phyloP scores from a whole-genome alignment of 2,888 invertebrate genomes.

The Dasysyrphus tricinctus region DNA sequence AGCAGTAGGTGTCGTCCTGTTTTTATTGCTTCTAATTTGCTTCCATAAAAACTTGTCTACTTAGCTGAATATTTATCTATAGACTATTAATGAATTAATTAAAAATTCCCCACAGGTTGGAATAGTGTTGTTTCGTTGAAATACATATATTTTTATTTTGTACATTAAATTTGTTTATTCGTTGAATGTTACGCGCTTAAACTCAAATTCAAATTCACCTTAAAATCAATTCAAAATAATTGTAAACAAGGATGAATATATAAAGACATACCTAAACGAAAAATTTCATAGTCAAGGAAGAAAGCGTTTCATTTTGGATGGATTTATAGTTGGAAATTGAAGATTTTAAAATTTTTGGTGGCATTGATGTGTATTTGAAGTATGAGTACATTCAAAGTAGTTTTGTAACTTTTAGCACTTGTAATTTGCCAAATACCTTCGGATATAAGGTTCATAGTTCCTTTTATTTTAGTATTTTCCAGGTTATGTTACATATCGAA shows the following conservation, averaged over 20 bases:
- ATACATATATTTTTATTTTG: constrained; percentile 3
- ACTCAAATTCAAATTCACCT: constrained; percentile 37
- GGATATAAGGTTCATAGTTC: too few species aligned
- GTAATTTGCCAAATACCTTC: too few species aligned
- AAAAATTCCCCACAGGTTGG: constrained; percentile 27
- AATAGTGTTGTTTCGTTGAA: constrained; percentile 15
- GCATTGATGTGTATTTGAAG: too few species aligned
- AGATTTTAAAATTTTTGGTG: too few species aligned
- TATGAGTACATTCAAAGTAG: too few species aligned
- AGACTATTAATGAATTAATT: constrained; percentile 58
- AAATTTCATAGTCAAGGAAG: neutral
- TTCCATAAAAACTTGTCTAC: constrained; percentile 4
- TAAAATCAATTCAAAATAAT: constrained; percentile 49
- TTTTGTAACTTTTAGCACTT: too few species aligned
- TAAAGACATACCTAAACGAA: neutral
- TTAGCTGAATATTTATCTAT: constrained; percentile 32
- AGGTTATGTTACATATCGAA: too few species aligned
- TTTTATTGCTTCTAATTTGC: neutral
- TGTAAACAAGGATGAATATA: constrained; percentile 30
- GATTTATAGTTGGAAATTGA: neutral
- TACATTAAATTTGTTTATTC: constrained; percentile 54
- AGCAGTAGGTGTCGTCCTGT: neutral
- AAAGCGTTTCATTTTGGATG: neutral
- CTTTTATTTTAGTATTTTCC: too few species aligned
- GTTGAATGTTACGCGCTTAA: constrained; percentile 37